Evolutionary conservation across 2,113 vertebrate species (phyloP).

Genomic region (Aptenodytes patagonicus): DNA sequence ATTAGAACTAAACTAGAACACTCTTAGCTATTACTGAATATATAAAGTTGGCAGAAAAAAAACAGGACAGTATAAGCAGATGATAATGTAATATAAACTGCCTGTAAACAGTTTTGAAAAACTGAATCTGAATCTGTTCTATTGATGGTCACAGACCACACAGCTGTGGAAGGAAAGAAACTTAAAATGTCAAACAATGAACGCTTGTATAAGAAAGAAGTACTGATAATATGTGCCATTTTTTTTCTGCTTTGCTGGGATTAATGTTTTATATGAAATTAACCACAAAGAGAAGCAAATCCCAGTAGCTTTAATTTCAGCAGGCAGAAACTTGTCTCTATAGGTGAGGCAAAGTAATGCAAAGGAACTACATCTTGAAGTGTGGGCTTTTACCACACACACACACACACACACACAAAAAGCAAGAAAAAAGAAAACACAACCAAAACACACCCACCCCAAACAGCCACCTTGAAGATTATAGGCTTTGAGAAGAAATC

Average conservation of each 20-base stretch:
- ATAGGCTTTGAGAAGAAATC: not conserved
- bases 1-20: not conserved
- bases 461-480: not conserved
- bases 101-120: not conserved
- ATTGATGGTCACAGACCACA: not conserved
- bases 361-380: not conserved
- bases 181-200: not conserved
- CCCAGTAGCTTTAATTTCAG: not conserved
- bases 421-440: not conserved
- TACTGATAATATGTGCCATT: accelerated
- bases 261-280: not conserved
- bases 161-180: not conserved
- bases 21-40: not conserved
- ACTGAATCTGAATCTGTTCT: not conserved
- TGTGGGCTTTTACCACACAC: not conserved
- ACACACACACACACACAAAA: not conserved
- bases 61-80: not conserved
- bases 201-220: not conserved
- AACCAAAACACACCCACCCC: not conserved
- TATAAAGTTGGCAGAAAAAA: not conserved
- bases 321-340: not conserved
- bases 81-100: not conserved
- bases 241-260: not conserved
- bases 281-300: not conserved
- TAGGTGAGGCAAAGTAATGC: not conserved